A percentile compares a stretch with the other conserved stretches of the same genome.
These are phyloP conservation scores for Acleris holmiana DNA, from an alignment of 2,888 invertebrate species.

Conservation along the genomic window DNA sequence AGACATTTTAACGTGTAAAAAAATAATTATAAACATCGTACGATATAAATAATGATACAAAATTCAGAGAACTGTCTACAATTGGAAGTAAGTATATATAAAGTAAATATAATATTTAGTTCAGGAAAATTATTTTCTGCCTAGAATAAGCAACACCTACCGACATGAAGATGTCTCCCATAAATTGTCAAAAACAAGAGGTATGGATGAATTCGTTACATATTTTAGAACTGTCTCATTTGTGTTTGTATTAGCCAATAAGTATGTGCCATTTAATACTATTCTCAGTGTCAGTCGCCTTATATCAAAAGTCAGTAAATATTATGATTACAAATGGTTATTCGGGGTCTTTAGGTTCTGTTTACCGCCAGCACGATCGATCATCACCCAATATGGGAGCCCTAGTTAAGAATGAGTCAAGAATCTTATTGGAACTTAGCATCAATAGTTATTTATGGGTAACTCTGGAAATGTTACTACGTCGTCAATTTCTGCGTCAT, in stretches of 20 bases:
- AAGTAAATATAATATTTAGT: too few relatives aligned
- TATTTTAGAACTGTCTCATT: too few relatives aligned
- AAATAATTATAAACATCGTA: too few relatives aligned
- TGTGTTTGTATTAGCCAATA: too few relatives aligned
- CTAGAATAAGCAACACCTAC: too few relatives aligned
- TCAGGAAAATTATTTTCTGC: not conserved
- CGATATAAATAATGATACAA: too few relatives aligned
- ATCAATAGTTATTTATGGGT: conserved; percentile 10
- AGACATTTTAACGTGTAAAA: too few relatives aligned
- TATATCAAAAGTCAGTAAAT: conserved; percentile 3
- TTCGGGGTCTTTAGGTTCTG: conserved; percentile 1
- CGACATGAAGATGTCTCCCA: not conserved
- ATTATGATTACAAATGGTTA: conserved; percentile 1
- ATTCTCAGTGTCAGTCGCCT: not conserved
- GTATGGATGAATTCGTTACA: too few relatives aligned
- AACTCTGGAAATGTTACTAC: conserved; percentile 5
- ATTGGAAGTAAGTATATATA: too few relatives aligned
- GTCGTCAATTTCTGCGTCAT: conserved; percentile 12
- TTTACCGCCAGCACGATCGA: not conserved
- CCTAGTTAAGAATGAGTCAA: conserved; percentile 12
- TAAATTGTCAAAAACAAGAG: too few relatives aligned
- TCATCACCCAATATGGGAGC: conserved; percentile 8
- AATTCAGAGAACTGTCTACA: too few relatives aligned
- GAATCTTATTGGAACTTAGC: not conserved
- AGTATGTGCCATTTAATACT: too few relatives aligned